A percentile compares a stretch with the other conserved stretches of the same genome.
Conservation (phyloP, 2,888 invertebrate species). For the Flabesymbios commensalis region DNA sequence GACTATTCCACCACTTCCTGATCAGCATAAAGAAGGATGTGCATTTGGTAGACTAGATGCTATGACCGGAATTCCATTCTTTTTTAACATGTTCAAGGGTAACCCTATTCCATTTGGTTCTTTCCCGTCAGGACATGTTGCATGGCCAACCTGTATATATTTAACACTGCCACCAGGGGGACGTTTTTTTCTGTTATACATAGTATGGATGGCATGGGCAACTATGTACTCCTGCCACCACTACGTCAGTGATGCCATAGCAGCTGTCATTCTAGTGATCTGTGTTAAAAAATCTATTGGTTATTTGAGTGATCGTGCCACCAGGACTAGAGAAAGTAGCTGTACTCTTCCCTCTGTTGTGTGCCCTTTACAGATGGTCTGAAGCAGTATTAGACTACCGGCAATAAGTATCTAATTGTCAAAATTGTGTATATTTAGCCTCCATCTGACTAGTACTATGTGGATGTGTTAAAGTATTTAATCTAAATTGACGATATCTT, state of each 20-base stretch:
- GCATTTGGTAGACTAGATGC: conserved; percentile 35
- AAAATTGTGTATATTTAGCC: no score
- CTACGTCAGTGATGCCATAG: conserved; percentile 33
- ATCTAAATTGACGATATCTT: no score
- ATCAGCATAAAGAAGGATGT: conserved; percentile 33
- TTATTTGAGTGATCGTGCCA: neutral
- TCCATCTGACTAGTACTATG: no score
- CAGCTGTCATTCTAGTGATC: conserved; percentile 15
- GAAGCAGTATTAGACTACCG: no score
- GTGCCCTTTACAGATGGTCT: neutral
- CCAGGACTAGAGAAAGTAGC: neutral
- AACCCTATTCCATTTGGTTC: conserved; percentile 39
- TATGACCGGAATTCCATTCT: conserved; percentile 27
- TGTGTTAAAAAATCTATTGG: neutral
- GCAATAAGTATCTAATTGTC: no score
- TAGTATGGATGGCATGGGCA: conserved; percentile 36
- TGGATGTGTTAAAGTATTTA: no score
- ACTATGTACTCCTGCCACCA: conserved; percentile 40
- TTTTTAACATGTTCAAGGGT: conserved; percentile 32
- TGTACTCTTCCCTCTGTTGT: neutral
- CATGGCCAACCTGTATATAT: conserved; percentile 33
- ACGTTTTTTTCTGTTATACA: conserved; percentile 21
- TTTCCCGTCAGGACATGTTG: conserved; percentile 40
- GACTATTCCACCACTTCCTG: neutral
- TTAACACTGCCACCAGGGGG: conserved; percentile 15